These are phyloP conservation scores for Diarsia dahlii DNA, from an alignment of 2,888 invertebrate genomes.

Conservation along the genomic window DNA sequence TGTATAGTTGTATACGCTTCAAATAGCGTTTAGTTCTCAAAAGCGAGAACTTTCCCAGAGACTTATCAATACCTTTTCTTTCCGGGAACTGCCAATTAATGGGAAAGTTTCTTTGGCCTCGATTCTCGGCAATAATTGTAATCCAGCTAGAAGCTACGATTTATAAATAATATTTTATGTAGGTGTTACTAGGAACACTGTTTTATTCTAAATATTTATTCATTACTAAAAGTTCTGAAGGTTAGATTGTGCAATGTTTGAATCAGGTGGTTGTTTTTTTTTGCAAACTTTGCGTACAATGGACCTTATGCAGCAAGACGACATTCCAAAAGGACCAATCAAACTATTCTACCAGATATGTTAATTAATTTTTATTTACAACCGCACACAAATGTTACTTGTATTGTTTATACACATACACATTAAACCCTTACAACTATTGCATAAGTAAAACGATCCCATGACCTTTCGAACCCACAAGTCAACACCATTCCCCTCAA, in stretches of 20 bases:
- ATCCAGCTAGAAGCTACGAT: constrained; percentile 3
- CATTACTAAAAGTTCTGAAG: neutral
- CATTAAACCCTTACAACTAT: constrained; percentile 21
- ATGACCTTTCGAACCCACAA: constrained; percentile 10
- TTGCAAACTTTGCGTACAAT: neutral
- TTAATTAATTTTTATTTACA: neutral
- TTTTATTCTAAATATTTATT: neutral
- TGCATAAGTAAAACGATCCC: constrained; percentile 17
- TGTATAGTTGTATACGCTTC: constrained; percentile 8
- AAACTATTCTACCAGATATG: too few species aligned
- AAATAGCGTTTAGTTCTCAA: constrained; percentile 24
- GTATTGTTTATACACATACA: neutral
- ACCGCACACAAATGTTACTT: neutral
- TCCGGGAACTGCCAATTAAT: constrained; percentile 39
- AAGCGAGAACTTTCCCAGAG: constrained; percentile 23
- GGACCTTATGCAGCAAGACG: neutral
- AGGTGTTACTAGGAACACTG: neutral
- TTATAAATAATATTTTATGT: constrained; percentile 17
- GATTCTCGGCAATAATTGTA: constrained; percentile 27
- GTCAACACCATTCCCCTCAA: constrained; percentile 25
- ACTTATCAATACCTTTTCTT: constrained; percentile 35
- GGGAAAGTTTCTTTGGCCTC: constrained; percentile 43
- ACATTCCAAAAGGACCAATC: neutral
- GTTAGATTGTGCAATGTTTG: neutral
- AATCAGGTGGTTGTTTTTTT: neutral